These are phyloP conservation scores for Cephalotes varians DNA, from an alignment of 2,888 invertebrate species.

Conservation along the genomic window DNA sequence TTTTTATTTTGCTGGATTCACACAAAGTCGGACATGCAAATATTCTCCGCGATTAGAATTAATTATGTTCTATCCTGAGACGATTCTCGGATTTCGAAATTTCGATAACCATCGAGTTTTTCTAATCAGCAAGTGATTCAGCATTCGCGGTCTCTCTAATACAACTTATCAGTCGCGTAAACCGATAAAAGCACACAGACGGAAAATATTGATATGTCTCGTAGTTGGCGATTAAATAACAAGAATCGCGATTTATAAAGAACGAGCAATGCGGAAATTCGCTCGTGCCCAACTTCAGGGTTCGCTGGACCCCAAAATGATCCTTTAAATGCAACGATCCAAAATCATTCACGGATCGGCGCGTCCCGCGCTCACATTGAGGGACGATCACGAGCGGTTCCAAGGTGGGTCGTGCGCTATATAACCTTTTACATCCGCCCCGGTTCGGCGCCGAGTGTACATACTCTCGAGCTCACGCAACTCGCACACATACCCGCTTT, in stretches of 20 bases:
- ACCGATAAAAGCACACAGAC: background rate
- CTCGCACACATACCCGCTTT: conserved; percentile 21
- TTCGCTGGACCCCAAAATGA: background rate
- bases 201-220: background rate
- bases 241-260: background rate
- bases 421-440: conserved; percentile 74
- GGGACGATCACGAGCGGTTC: conserved; percentile 68
- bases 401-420: conserved; percentile 71
- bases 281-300: background rate
- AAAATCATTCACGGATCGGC: conserved; percentile 64
- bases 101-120: background rate
- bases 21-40: background rate
- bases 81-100: background rate
- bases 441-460: conserved; percentile 52
- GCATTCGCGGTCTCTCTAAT: background rate
- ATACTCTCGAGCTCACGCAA: conserved; percentile 41
- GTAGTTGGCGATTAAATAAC: background rate
- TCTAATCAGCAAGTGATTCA: background rate
- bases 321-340: conserved; percentile 6
- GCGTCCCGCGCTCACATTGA: conserved; percentile 69
- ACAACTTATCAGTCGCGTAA: background rate
- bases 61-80: background rate
- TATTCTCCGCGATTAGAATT: background rate
- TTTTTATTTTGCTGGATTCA: conserved; percentile 1
- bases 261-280: background rate